Base-by-base conservation (phyloP, 1,140 invertebrate species). In the Vanessa tameamea region DNA sequence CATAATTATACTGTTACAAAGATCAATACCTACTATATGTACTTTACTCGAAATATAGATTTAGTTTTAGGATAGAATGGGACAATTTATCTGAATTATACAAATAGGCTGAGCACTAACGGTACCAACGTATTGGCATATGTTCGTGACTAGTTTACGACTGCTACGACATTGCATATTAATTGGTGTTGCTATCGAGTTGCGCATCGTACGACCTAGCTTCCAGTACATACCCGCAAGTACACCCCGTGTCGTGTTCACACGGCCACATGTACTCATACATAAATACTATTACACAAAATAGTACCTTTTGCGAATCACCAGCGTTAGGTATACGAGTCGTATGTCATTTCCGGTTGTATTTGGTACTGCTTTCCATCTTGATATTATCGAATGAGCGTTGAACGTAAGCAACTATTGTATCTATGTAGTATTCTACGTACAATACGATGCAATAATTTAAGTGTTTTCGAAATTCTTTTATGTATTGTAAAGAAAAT, bases 91-190 rank as follows among this genome's bases (percentile, higher is more conserved):
- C 87, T 81, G 77, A 88, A 90, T 86, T 82, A 87, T 88, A 90
- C 87, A 88, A 92, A 89, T 89, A 84, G 84, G 80, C 81, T 83
- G 74, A 84, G 82, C 80, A 66, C 82, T 86, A 89, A 89, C 87
- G 87, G 87, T 82, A 86, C 82, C 78, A 81, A 81, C 82, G 85
- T 91, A 91, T 91, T 87, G 89, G 87, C 88, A 92, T 92, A 87
- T 90, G 88, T 89, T 89, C 89, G 89, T 92, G 90, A 90, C 86
- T 90, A 88, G 88, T 92, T 90, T 91, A 92, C 90, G 90, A 87
- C 86, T 88, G 85, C 84, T 85, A 83, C 85, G 87, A 88, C 89
- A 91, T 91, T 87, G 90, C 90, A 92, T 92, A 92, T 92, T 92
- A 92, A 91, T 92, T 92, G 87, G 84, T 87, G 86, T 87, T 79